A percentile compares a stretch with the other conserved stretches of the same genome.
These are phyloP conservation scores for Harmothoe impar DNA, from an alignment of 2,888 invertebrate species.

Conservation along the genomic window DNA sequence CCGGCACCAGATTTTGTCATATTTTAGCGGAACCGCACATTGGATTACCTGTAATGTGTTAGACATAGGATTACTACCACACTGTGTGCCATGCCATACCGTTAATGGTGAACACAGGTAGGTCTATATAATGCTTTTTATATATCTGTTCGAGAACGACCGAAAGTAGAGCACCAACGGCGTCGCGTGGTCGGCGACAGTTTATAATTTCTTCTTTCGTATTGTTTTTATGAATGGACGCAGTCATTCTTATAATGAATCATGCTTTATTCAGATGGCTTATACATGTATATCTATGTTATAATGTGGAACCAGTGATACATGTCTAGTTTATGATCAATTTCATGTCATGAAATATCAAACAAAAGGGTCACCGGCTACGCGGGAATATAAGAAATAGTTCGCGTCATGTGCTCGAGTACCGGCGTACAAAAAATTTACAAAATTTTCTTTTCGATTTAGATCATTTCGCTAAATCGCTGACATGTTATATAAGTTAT, in stretches of 20 bases:
- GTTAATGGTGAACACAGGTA: conserved; percentile 23
- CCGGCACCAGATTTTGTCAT: conserved; percentile 14
- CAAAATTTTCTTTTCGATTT: neutral
- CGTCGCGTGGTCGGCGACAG: neutral
- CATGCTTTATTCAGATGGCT: neutral
- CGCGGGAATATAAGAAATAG: neutral
- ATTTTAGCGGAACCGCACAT: neutral
- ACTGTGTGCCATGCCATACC: neutral
- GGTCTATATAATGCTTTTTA: neutral
- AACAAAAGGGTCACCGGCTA: conserved; percentile 14
- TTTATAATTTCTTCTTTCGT: neutral
- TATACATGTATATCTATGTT: neutral
- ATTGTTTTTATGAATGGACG: too few species aligned
- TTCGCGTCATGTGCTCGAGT: neutral
- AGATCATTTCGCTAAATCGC: neutral
- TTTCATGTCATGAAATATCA: neutral
- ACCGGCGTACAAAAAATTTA: neutral
- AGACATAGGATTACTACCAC: conserved; percentile 20
- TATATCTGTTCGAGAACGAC: neutral
- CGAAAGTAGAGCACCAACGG: conserved; percentile 26
- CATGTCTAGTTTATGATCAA: neutral
- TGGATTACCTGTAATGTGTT: neutral
- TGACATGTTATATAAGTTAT: neutral
- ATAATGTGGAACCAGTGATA: neutral
- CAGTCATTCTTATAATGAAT: neutral